A percentile compares a stretch with the other conserved stretches of the same genome.
These are phyloP conservation scores for Drosophila prosaltans DNA, from an alignment of 1,140 invertebrate genomes.

Conservation along the genomic window DNA sequence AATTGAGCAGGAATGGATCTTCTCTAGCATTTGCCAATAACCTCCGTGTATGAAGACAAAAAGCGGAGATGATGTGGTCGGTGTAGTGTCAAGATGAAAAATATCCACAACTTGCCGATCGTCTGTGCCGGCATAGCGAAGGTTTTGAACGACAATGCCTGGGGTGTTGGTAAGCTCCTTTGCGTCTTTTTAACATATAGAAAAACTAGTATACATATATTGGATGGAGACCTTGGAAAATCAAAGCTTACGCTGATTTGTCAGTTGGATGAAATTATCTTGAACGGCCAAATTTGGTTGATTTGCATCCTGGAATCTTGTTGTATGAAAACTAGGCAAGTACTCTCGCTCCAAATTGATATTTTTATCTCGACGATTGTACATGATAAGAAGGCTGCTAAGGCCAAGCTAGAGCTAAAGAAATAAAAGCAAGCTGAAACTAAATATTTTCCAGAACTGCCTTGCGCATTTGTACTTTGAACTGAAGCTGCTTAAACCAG, in stretches of 20 bases:
- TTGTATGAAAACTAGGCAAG: slow-evolving; percentile 55
- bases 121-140: slow-evolving; percentile 52
- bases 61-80: slow-evolving; percentile 86
- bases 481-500: too few relatives aligned
- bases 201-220: background rate
- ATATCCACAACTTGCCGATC: slow-evolving; percentile 67
- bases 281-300: slow-evolving; percentile 50
- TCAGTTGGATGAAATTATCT: slow-evolving; percentile 48
- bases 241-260: slow-evolving; percentile 42
- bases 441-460: background rate
- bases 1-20: slow-evolving; percentile 86
- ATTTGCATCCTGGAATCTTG: slow-evolving; percentile 49
- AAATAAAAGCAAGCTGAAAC: slow-evolving; percentile 4
- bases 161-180: slow-evolving; percentile 25
- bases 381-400: slow-evolving; percentile 46
- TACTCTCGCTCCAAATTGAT: slow-evolving; percentile 60
- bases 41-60: slow-evolving; percentile 92
- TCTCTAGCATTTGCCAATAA: slow-evolving; percentile 90
- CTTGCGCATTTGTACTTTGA: background rate
- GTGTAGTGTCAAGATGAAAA: slow-evolving; percentile 38
- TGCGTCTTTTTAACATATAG: slow-evolving; percentile 28
- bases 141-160: slow-evolving; percentile 46
- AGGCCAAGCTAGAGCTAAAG: background rate
- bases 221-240: background rate
- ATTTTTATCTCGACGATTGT: slow-evolving; percentile 47